Percentiles rank a stretch among this genome's conserved stretches.
Conservation (phyloP, 92 coral and sea anemone genomes). For the Virgularia gustaviana region DNA sequence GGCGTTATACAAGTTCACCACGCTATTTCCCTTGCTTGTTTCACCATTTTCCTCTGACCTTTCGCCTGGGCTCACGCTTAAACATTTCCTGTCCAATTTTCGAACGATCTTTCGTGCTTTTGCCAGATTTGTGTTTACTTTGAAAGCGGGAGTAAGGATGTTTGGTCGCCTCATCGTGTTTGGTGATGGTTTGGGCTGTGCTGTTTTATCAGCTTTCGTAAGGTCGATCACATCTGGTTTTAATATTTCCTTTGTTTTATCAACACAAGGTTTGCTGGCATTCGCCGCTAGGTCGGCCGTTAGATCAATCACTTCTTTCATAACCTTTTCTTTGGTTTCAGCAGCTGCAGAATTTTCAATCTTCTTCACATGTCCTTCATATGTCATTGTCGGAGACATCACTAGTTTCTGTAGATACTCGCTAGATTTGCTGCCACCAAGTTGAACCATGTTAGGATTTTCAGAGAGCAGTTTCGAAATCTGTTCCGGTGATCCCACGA, state of each 20-base stretch:
- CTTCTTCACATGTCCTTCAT: background rate
- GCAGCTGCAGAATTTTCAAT: background rate
- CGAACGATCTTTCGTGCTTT: constrained; percentile 20
- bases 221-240: constrained; percentile 14
- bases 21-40: no score
- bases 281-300: background rate
- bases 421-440: constrained; percentile 31
- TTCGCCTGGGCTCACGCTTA: no score
- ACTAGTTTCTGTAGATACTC: constrained; percentile 23
- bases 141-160: background rate
- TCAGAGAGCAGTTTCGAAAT: constrained; percentile 26
- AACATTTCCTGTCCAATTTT: constrained; percentile 22
- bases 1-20: no score
- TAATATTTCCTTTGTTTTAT: no score
- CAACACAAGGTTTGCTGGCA: no score
- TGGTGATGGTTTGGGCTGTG: background rate
- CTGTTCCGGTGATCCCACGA: constrained; percentile 36
- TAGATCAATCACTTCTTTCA: background rate
- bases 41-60: no score
- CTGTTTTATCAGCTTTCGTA: constrained; percentile 8
- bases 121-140: background rate
- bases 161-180: background rate
- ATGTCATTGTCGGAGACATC: constrained; percentile 2
- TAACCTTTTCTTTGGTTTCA: constrained; percentile 4
- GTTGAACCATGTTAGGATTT: constrained; percentile 32